A percentile compares a stretch with the other conserved stretches of the same genome.
These are phyloP conservation scores for Xestoiulus laeticollis DNA, from an alignment of 2,888 invertebrate species.

Conservation along the genomic window DNA sequence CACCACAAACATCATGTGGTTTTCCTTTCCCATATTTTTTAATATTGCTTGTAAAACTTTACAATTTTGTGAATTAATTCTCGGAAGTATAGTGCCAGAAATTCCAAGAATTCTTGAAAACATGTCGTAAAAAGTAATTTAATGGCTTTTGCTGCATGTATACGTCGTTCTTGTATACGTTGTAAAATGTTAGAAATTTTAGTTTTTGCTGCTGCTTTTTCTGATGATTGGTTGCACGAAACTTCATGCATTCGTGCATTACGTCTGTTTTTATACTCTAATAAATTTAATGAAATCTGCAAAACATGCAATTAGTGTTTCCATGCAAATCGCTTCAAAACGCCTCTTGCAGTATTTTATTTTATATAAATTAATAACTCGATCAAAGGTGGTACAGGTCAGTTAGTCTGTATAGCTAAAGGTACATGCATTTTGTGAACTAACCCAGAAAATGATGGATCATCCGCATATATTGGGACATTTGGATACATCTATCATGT, in stretches of 20 bases:
- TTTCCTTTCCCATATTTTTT: no score
- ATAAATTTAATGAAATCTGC: not conserved
- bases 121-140: not conserved
- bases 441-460: no score
- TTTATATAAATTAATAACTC: no score
- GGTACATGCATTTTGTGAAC: not conserved
- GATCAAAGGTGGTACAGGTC: no score
- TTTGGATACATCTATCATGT: no score
- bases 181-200: slow-evolving; percentile 31
- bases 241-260: not conserved
- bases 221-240: not conserved
- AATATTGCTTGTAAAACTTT: no score
- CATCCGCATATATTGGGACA: no score
- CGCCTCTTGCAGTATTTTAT: no score
- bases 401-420: not conserved
- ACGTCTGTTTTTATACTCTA: not conserved
- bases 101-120: not conserved
- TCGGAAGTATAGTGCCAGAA: not conserved
- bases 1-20: no score
- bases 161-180: not conserved
- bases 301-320: not conserved
- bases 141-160: not conserved
- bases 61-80: no score
- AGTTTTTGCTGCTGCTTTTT: not conserved
- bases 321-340: no score